Conservation (phyloP, 2,888 invertebrate species). For the Zelleria hepariella region DNA sequence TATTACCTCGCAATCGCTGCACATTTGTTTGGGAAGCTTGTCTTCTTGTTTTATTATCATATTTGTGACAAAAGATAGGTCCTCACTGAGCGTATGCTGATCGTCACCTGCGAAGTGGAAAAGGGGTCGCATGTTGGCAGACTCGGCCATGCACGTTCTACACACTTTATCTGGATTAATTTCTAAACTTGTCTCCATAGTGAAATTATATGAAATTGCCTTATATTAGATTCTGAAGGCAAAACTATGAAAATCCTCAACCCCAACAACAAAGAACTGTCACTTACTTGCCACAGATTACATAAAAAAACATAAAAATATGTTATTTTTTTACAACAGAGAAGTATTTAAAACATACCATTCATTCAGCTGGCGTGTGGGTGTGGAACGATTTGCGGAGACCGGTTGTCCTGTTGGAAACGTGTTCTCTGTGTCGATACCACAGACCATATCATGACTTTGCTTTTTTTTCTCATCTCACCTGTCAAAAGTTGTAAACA, state of each 20-base stretch:
- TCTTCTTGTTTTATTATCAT: slow-evolving; percentile 34
- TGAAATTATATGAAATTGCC: not conserved
- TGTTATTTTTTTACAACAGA: too few species aligned
- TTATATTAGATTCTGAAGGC: too few species aligned
- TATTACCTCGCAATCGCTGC: slow-evolving; percentile 38
- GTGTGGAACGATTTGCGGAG: too few species aligned
- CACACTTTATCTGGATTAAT: slow-evolving; percentile 30
- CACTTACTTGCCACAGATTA: not conserved
- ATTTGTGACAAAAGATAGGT: slow-evolving; percentile 38
- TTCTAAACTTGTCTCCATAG: slow-evolving; percentile 25
- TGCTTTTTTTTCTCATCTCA: too few species aligned
- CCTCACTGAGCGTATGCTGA: slow-evolving; percentile 28
- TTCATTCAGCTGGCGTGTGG: too few species aligned
- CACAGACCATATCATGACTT: too few species aligned
- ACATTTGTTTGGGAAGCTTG: slow-evolving; percentile 47
- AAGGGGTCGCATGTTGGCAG: slow-evolving; percentile 33
- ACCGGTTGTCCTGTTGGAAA: too few species aligned
- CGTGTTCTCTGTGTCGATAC: too few species aligned
- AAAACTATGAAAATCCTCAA: not conserved
- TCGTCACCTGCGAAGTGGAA: slow-evolving; percentile 30
- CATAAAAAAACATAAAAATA: too few species aligned
- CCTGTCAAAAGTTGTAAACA: not conserved
- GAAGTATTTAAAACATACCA: too few species aligned
- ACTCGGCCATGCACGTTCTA: slow-evolving; percentile 40
- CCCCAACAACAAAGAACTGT: not conserved